Conservation (phyloP, 2,888 invertebrate genomes). For the Tromatobia lineatoria region DNA sequence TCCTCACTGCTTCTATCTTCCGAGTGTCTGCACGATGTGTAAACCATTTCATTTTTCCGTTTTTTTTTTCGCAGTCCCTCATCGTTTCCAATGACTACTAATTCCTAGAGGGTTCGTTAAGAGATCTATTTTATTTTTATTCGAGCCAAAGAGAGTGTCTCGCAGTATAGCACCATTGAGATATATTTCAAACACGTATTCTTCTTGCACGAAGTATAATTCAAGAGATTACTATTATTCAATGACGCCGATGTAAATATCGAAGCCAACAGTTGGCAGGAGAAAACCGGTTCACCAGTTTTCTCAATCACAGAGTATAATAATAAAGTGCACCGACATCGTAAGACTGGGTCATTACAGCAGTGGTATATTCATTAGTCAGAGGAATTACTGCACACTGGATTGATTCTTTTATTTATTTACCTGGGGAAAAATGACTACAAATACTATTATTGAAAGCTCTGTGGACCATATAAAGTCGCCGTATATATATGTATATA, state of each 20-base stretch:
- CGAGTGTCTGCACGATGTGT: constrained; percentile 3
- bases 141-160: background rate
- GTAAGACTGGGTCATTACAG: constrained; percentile 25
- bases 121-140: background rate
- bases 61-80: background rate
- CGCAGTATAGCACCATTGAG: background rate
- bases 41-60: background rate
- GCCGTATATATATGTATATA: too few species aligned
- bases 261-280: constrained; percentile 35
- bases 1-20: constrained; percentile 36
- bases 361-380: constrained; percentile 46
- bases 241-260: constrained; percentile 60
- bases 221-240: constrained; percentile 59
- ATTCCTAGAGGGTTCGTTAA: background rate
- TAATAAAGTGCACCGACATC: constrained; percentile 14
- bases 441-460: constrained; percentile 38
- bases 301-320: constrained; percentile 48
- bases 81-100: background rate
- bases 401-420: constrained; percentile 49
- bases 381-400: constrained; percentile 47
- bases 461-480: background rate
- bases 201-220: background rate
- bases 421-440: constrained; percentile 35
- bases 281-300: constrained; percentile 59
- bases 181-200: background rate